Evolutionary conservation across 2,888 invertebrate species (phyloP).

Genomic region (Protophormia terraenovae): DNA sequence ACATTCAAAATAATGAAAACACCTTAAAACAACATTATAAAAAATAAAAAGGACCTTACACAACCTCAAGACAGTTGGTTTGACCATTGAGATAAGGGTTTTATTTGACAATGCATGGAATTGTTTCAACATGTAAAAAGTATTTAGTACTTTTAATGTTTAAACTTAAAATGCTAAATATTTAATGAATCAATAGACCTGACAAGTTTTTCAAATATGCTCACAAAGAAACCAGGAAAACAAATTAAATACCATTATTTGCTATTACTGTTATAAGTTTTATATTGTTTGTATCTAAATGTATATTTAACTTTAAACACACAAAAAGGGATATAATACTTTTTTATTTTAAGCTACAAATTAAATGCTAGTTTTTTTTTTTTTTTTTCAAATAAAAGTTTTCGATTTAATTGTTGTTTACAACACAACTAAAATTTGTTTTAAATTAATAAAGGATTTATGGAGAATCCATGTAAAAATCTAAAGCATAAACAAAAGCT

Average conservation of each 20-base stretch:
- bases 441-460: constrained; percentile 6
- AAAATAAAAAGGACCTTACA: constrained; percentile 33
- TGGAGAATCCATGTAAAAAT: constrained; percentile 4
- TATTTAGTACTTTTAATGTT: constrained; percentile 5
- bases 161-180: constrained; percentile 29
- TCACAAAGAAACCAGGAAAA: too few species aligned
- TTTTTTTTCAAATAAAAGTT: not conserved
- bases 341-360: not conserved
- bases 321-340: too few species aligned
- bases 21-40: constrained; percentile 17
- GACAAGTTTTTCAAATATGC: too few species aligned
- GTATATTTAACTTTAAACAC: too few species aligned
- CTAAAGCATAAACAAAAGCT: not conserved
- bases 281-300: too few species aligned
- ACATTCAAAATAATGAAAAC: constrained; percentile 54
- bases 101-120: not conserved
- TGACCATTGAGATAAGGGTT: constrained; percentile 51
- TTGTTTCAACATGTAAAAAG: not conserved
- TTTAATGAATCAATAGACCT: constrained; percentile 34
- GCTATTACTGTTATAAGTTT: too few species aligned
- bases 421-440: not conserved
- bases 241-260: too few species aligned
- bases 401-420: not conserved
- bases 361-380: not conserved
- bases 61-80: constrained; percentile 22